phyloP scores from a whole-genome alignment of 2,113 vertebrate species.

The Xenus cinereus region DNA sequence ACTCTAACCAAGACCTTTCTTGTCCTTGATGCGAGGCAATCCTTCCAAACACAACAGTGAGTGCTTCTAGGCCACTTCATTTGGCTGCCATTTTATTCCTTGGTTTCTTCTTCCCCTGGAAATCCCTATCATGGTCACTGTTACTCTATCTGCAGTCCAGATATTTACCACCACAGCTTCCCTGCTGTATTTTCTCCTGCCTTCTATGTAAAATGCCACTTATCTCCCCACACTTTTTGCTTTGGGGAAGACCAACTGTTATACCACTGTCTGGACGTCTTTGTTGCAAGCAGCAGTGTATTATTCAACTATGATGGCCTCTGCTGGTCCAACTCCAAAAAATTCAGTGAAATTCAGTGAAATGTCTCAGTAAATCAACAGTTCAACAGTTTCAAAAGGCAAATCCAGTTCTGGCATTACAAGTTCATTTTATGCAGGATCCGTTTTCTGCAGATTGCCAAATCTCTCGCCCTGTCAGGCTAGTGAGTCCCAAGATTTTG shows the following conservation, averaged over 20 bases:
- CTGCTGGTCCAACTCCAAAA: neutral
- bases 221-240: neutral
- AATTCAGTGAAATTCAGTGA: too few relatives aligned
- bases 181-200: neutral
- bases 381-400: neutral
- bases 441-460: neutral
- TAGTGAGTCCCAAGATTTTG: neutral
- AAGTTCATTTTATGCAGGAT: neutral
- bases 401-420: neutral
- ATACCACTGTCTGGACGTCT: neutral
- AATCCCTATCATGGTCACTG: neutral
- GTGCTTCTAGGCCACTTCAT: neutral
- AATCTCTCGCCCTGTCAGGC: neutral
- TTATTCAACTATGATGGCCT: neutral
- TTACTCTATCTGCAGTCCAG: neutral
- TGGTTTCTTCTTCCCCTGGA: neutral
- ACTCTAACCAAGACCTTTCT: neutral
- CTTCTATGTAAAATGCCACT: neutral
- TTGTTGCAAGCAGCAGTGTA: neutral
- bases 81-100: neutral
- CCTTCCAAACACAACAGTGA: neutral
- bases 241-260: neutral
- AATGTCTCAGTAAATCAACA: neutral
- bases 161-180: neutral
- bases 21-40: neutral